Conservation (phyloP, 2,797 vertebrate genomes). For the Bovichtus diacanthus region DNA sequence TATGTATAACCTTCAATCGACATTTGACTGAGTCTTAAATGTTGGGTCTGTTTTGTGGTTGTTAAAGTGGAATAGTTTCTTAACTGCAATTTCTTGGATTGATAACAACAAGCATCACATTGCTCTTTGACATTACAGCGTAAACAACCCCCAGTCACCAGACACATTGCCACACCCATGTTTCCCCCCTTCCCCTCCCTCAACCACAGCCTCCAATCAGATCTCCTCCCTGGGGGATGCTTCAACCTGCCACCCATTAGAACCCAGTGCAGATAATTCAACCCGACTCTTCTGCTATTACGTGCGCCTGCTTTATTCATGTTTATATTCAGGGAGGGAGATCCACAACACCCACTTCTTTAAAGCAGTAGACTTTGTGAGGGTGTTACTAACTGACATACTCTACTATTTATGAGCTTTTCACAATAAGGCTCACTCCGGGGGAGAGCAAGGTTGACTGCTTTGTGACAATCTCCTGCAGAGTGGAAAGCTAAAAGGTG, state of each 20-base stretch:
- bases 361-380: slow-evolving; percentile 47
- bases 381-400: slow-evolving; percentile 66
- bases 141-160: slow-evolving; percentile 44
- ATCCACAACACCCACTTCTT: slow-evolving; percentile 52
- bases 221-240: slow-evolving; percentile 56
- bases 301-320: slow-evolving; percentile 56
- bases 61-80: slow-evolving; percentile 25
- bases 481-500: slow-evolving; percentile 51
- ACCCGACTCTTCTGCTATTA: slow-evolving; percentile 35
- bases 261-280: slow-evolving; percentile 59
- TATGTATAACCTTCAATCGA: background rate
- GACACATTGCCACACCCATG: slow-evolving; percentile 59
- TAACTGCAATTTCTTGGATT: background rate
- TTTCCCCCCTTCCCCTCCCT: slow-evolving; percentile 14
- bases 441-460: slow-evolving; percentile 58
- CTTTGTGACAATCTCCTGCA: slow-evolving; percentile 58
- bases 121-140: slow-evolving; percentile 24
- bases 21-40: background rate
- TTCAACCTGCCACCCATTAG: slow-evolving; percentile 58
- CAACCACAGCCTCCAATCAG: slow-evolving; percentile 47
- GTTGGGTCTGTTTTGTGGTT: background rate
- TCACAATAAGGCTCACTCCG: slow-evolving; percentile 52
- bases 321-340: slow-evolving; percentile 48
- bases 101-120: slow-evolving; percentile 15
- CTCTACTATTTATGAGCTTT: slow-evolving; percentile 76